A percentile compares a stretch with the other conserved stretches of the same genome.
These are phyloP conservation scores for Tretioscincus oriximinensis DNA, from an alignment of 2,113 vertebrate species.

Conservation along the genomic window DNA sequence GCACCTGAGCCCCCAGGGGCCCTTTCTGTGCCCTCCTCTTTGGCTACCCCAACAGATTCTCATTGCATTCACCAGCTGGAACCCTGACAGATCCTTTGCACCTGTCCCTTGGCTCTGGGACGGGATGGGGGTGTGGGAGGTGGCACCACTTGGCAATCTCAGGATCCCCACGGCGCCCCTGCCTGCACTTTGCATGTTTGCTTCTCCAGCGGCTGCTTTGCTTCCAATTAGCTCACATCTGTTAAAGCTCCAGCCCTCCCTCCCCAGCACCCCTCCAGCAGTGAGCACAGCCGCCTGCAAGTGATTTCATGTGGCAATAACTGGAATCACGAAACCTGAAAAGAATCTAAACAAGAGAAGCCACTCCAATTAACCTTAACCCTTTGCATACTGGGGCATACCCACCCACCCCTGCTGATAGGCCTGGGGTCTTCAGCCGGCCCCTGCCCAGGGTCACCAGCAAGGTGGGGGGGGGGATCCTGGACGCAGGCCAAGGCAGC, in stretches of 20 bases:
- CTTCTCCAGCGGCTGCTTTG: slow-evolving; percentile 44
- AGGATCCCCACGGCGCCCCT: not conserved
- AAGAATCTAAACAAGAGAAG: slow-evolving; percentile 71
- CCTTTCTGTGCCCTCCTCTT: not conserved
- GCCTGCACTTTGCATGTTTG: not conserved
- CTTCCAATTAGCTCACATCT: slow-evolving; percentile 63
- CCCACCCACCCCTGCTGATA: slow-evolving; percentile 5
- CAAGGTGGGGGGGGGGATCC: not conserved
- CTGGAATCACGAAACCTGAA: slow-evolving; percentile 64
- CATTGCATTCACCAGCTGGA: no score
- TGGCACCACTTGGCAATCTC: not conserved
- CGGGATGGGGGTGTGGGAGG: not conserved
- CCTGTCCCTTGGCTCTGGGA: not conserved
- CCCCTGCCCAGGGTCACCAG: slow-evolving; percentile 31
- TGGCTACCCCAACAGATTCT: not conserved
- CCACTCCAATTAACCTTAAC: slow-evolving; percentile 59
- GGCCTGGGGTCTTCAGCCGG: not conserved
- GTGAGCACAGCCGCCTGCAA: slow-evolving; percentile 18
- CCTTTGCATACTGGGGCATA: slow-evolving; percentile 11
- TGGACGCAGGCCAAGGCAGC: not conserved
- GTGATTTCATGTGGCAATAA: slow-evolving; percentile 64
- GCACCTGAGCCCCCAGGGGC: no score
- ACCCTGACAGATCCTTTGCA: not conserved
- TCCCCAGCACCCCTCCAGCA: not conserved
- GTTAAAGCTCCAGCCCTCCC: not conserved